Conservation (phyloP, 2,888 invertebrate genomes). For the Tenodera sinensis region DNA sequence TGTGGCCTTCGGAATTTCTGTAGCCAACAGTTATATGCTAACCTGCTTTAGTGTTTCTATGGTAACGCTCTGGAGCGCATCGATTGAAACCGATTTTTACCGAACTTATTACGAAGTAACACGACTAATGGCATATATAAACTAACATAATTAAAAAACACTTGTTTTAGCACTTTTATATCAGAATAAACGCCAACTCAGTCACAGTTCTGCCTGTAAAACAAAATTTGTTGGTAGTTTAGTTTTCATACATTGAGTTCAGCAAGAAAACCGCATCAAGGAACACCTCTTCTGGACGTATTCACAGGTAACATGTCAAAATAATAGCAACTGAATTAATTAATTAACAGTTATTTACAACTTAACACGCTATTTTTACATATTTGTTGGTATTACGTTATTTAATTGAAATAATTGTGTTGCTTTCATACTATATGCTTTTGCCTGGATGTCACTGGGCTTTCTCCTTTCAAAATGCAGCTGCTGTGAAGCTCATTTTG, state of each 20-base stretch:
- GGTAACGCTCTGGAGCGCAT: not conserved
- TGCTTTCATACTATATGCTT: not conserved
- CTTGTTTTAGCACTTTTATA: not conserved
- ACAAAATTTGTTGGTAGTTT: not conserved
- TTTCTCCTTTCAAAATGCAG: slow-evolving; percentile 17
- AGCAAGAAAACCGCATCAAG: not conserved
- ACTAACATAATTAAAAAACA: not conserved
- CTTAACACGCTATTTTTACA: not conserved
- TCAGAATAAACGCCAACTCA: not conserved
- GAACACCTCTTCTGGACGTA: not conserved
- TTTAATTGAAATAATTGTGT: not conserved
- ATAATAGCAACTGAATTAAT: not conserved
- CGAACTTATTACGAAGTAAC: not conserved
- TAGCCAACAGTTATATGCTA: not conserved
- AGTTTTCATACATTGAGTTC: not conserved
- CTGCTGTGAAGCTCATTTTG: slow-evolving; percentile 20
- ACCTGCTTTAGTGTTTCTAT: not conserved
- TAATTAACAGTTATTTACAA: not conserved
- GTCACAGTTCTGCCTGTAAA: not conserved
- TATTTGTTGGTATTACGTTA: not conserved
- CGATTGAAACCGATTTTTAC: slow-evolving; percentile 4
- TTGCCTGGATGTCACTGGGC: slow-evolving; percentile 6
- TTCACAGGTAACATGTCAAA: not conserved
- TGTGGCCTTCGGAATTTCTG: not conserved
- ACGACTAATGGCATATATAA: not conserved